Conservation (phyloP, 2,797 vertebrate genomes). For the Borostomias antarcticus region DNA sequence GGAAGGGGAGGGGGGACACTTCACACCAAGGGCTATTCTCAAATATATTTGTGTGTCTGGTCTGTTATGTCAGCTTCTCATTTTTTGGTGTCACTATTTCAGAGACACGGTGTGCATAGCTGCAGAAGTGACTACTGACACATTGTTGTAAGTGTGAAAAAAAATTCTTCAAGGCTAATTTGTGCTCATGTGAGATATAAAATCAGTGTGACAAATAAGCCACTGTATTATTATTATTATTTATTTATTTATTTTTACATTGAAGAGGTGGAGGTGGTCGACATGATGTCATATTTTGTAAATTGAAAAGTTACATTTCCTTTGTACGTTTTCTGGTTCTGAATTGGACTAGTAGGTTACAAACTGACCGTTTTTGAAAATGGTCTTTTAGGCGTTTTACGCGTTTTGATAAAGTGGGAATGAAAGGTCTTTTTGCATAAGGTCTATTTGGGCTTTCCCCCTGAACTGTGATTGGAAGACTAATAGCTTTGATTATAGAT, state of each 20-base stretch:
- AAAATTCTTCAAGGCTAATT: conserved; percentile 53
- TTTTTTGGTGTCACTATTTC: conserved; percentile 53
- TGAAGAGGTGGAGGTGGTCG: conserved; percentile 18
- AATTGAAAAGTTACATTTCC: conserved; percentile 19
- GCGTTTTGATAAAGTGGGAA: conserved; percentile 21
- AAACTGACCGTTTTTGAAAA: conserved; percentile 2
- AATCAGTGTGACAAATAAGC: conserved; percentile 32
- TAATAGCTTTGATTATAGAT: conserved; percentile 33
- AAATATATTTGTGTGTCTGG: conserved; percentile 72
- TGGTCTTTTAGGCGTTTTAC: too few relatives aligned
- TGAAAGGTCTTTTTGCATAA: conserved; percentile 13
- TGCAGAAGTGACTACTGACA: conserved; percentile 5
- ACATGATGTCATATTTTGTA: conserved; percentile 59
- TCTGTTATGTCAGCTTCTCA: conserved; percentile 68
- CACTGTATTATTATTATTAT: conserved; percentile 25
- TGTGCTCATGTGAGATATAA: conserved; percentile 27
- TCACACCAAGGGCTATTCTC: conserved; percentile 81
- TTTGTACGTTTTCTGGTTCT: conserved; percentile 32
- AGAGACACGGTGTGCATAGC: conserved; percentile 57
- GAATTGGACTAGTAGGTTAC: conserved; percentile 43
- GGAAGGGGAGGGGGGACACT: conserved; percentile 55
- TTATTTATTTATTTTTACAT: conserved; percentile 13
- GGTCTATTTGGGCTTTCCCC: conserved; percentile 20
- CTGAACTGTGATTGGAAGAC: conserved; percentile 29
- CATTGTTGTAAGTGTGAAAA: conserved; percentile 40